Base-by-base conservation (phyloP, 2,888 invertebrate species). In the Azorinus chamasolen region DNA sequence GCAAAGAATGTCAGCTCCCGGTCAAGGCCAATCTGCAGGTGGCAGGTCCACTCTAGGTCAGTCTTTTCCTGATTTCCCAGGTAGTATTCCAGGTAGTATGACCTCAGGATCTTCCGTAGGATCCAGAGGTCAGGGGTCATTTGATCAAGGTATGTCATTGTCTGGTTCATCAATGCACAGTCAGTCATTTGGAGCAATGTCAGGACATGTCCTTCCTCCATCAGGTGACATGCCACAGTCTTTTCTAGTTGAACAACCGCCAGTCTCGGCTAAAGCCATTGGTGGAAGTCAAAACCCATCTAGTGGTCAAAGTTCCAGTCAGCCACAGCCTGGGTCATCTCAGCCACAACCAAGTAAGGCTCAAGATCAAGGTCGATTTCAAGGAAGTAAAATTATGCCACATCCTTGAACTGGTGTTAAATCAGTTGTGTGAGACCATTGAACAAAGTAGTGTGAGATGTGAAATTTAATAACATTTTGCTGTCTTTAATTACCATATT, bases 191-290 rank as follows among this genome's bases (percentile, higher is more conserved):
- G 53, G 43, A 41, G 25, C 43, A 20, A 39, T 24, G 22, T n/a
- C n/a, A n/a, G 18, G 18, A 37, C 27, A 1, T 37, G n/a, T 37
- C 37, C 20, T 59, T 10, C 48, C 57, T 12, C 41, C 53, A 22
- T 45, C 43, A 32, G 59, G 57, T 14, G 63, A 63, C 6, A 57
- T 24, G 12, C 71, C 71, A 20, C 71, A 65, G 46, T 53, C 71
- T 18, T 46, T 64, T 39, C 41, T 72, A 8, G 59, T 54, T 24
- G 71, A 72, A 41, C 64, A 64, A n/a, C 64, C 71, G 2, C 53
- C 46, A 2, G 53, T 72, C 6, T 58, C 64, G 1, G 58, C 54
- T 22, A 32, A 43, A 14, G 18, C 64, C 2, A 46, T 65, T 18
- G 14, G 51, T 51, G 27, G 63, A 39, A 45, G 61, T 14, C 32